phyloP scores from a whole-genome alignment of 2,797 vertebrate genomes.

The Enteromius fasciolatus region DNA sequence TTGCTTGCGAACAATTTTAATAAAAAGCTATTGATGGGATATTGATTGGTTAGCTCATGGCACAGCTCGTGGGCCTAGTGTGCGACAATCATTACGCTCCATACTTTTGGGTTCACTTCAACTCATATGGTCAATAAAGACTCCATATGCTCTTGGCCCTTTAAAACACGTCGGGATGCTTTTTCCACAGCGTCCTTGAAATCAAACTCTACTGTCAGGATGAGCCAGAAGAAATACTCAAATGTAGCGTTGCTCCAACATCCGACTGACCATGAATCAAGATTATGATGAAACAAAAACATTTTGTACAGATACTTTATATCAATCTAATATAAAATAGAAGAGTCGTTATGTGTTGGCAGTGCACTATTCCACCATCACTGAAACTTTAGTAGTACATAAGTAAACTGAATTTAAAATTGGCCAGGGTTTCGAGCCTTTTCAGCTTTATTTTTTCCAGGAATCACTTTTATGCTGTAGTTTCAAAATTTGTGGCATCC shows the following conservation, averaged over 20 bases:
- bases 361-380: background rate
- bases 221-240: constrained; percentile 8
- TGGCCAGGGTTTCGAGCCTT: background rate
- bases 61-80: constrained; percentile 74
- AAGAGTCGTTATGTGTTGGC: background rate
- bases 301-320: background rate
- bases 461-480: constrained; percentile 19
- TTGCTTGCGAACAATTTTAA: constrained; percentile 85
- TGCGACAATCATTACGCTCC: constrained; percentile 82
- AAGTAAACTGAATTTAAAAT: constrained; percentile 1
- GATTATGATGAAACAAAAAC: constrained; percentile 5
- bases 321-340: background rate
- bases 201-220: constrained; percentile 38
- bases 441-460: background rate
- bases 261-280: constrained; percentile 1
- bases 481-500: constrained; percentile 27
- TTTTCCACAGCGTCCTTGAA: constrained; percentile 34
- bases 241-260: background rate
- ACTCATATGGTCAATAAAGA: constrained; percentile 79
- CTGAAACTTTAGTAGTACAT: background rate
- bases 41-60: constrained; percentile 77
- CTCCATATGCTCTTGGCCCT: constrained; percentile 70
- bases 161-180: constrained; percentile 61
- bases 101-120: constrained; percentile 79
- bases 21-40: constrained; percentile 84